A percentile compares a stretch with the other conserved stretches of the same genome.
Evolutionary conservation across 1,140 invertebrate species (phyloP).

Genomic region (Sycobia sp.): DNA sequence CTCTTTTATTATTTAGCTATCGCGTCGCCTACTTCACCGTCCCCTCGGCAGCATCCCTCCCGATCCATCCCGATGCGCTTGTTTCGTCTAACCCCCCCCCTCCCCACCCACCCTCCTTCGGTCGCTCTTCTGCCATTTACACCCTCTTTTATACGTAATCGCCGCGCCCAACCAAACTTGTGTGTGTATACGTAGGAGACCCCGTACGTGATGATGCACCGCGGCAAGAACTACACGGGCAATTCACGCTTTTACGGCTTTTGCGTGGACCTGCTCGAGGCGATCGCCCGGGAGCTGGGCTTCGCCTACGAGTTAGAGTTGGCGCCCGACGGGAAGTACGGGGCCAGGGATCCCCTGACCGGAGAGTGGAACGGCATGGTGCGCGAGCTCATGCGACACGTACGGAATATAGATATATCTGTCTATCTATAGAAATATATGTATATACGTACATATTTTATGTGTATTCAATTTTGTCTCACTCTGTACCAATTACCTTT

Average conservation of each 20-base stretch:
- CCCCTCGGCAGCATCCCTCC: too few species aligned
- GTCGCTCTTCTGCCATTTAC: too few species aligned
- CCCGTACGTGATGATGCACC: slow-evolving; percentile 75
- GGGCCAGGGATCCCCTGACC: slow-evolving; percentile 69
- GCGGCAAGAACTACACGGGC: slow-evolving; percentile 67
- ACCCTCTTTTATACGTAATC: too few species aligned
- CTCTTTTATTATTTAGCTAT: too few species aligned
- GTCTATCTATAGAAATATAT: too few species aligned
- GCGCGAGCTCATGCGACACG: slow-evolving; percentile 75
- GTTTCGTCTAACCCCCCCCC: too few species aligned
- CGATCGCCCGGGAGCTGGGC: slow-evolving; percentile 69
- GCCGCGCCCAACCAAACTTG: too few species aligned
- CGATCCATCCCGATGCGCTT: too few species aligned
- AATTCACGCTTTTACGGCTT: slow-evolving; percentile 79
- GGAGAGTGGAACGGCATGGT: slow-evolving; percentile 87
- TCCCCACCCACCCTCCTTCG: too few species aligned
- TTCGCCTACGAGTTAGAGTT: slow-evolving; percentile 79
- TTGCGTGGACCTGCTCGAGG: slow-evolving; percentile 76
- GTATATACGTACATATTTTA: slow-evolving; percentile 56
- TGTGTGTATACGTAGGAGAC: slow-evolving; percentile 69
- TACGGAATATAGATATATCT: too few species aligned
- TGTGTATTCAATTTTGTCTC: slow-evolving; percentile 41
- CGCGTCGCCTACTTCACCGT: too few species aligned
- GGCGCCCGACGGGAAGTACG: slow-evolving; percentile 79
- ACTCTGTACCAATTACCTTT: slow-evolving; percentile 19